Evolutionary conservation across 2,113 vertebrate genomes (phyloP), one percentile per base, ranked within the genome.

Genomic region (Sceloporus tristichus): DNA sequence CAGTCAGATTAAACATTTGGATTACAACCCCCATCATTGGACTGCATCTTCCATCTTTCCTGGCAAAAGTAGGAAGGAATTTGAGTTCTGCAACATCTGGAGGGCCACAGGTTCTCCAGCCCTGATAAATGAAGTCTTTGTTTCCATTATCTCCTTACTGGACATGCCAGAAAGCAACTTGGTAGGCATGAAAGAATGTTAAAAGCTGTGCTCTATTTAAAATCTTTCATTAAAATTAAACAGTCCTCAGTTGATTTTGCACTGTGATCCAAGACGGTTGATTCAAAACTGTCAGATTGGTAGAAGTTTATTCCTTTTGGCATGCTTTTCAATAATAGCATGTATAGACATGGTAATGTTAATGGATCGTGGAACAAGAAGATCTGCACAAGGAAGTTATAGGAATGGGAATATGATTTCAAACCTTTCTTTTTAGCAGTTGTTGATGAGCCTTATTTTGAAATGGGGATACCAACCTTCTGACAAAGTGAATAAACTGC

Each of bases 251-350:
- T 88, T 7, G 0, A 40, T 88, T 88, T 5, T 7, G 4, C 21
- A 80, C 38, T 14, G 53, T 78, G 54, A 88, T 19, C 48, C 53
- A 87, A 73, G 21, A 56, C 14, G 76, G 25, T 71, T 56, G 2
- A 3, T 79, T 71, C 66, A 38, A 75, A 40, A 73, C 79, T 59
- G 48, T 38, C 78, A 68, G 38, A 53, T 82, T 84, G 82, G 13
- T 40, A 83, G 68, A 40, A 1, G 23, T 79, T 0, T 0, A 4
- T 74, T 56, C 14, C 62, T 88, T 85, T 90, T 91, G 71, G 34
- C 86, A 21, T 82, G 87, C 75, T 86, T 62, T 94, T 94, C 90
- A 82, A 80, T 16, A 25, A 27, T n/a, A n/a, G 5, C 42, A 87
- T 91, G 77, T 86, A 8, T 73, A 66, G 56, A 42, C 65, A 87